These are phyloP conservation scores for Pedionomus torquatus DNA, from an alignment of 2,113 vertebrate species.

Conservation along the genomic window DNA sequence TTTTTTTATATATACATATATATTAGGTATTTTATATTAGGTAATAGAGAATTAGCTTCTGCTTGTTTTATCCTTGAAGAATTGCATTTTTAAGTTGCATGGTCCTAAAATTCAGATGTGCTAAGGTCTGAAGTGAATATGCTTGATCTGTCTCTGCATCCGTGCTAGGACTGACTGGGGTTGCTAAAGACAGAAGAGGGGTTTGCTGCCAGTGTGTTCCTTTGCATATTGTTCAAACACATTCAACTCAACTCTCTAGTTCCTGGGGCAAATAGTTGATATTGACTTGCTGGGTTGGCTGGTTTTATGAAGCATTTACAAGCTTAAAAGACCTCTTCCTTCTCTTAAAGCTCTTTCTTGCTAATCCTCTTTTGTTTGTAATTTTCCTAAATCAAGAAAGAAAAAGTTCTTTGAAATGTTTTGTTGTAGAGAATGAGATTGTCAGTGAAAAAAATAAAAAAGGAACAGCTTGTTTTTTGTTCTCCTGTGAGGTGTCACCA, in stretches of 20 bases:
- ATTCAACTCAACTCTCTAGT: conserved; percentile 49
- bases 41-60: background rate
- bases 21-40: too few relatives aligned
- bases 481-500: conserved; percentile 10
- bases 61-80: background rate
- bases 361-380: conserved; percentile 24
- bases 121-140: background rate
- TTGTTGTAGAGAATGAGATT: conserved; percentile 57
- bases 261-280: conserved; percentile 48
- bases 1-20: too few relatives aligned
- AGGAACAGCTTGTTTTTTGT: conserved; percentile 24
- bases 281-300: conserved; percentile 36
- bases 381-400: conserved; percentile 33
- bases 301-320: conserved; percentile 44
- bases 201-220: conserved; percentile 40
- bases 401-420: conserved; percentile 7
- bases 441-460: background rate
- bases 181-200: background rate
- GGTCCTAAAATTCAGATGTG: background rate
- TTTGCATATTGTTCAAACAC: conserved; percentile 27
- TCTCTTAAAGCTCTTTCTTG: conserved; percentile 2
- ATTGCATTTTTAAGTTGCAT: background rate
- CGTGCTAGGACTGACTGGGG: background rate
- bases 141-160: background rate
- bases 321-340: conserved; percentile 34